Base-by-base conservation (phyloP, 2,113 vertebrate species). In the Channa argus region DNA sequence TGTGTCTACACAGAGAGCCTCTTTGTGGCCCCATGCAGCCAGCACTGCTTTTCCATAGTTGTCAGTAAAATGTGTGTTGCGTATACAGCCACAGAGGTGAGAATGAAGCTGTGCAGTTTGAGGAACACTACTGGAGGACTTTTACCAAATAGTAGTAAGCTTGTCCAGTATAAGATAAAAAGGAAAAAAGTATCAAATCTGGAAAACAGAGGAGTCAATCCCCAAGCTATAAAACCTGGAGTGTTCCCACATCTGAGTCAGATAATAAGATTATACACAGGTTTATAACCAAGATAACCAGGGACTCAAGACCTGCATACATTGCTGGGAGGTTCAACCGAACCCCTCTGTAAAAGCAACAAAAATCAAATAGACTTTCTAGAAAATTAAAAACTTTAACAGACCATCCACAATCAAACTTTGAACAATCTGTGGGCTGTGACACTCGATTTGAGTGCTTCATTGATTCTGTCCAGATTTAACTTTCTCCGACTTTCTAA, bases 41-140 rank as follows among this genome's bases (percentile, higher is more conserved):
- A 77, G 85, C 67, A 62, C 71, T 61, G 51, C 75, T 87, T 91
- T 90, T 91, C 87, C 88, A 85, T 82, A 77, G 68, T 63, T 72
- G 67, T 71, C 80, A 62, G 75, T 78, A 84, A 90, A 85, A 85
- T 73, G 80, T 77, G 76, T 63, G 63, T 73, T 67, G 86, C 71
- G 79, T 61, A 73, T 46, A 63, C 69, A 82, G 77, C 24, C 34
- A 61, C 65, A 5, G 43, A 75, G 80, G 75, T 71, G 65, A 84
- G 73, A 85, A 41, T 55, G 41, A 82, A 34, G 69, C 52, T 0
- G 2, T 74, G 69, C 50, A 12, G 53, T 61, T 13, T 33, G 14
- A 72, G 43, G 46, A 58, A 43, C 55, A 0, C 68, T 43, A 59
- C 52, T 45, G 77, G 59, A 63, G 54, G 50, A 37, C 36, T 1